Conservation (phyloP, 2,797 vertebrate species). For the Nyctibius grandis region DNA sequence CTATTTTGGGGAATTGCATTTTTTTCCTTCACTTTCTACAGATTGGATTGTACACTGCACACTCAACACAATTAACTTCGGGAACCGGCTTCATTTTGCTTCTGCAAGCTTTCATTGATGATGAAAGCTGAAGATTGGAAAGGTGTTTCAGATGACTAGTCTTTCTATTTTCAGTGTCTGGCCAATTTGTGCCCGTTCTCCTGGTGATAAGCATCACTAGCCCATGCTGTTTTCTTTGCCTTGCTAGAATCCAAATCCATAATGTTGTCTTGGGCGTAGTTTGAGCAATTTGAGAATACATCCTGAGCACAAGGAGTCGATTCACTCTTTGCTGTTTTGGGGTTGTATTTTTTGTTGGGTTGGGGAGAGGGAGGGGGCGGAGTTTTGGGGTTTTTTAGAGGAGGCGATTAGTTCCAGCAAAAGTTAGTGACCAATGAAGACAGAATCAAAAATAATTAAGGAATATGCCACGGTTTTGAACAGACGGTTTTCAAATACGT, state of each 20-base stretch:
- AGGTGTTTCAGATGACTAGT: neutral
- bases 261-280: neutral
- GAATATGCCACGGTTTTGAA: neutral
- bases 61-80: neutral
- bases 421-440: neutral
- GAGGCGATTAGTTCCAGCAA: neutral
- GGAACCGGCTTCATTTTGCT: neutral
- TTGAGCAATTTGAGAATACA: neutral
- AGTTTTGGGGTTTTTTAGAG: neutral
- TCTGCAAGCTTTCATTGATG: neutral
- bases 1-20: neutral
- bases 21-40: neutral
- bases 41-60: neutral
- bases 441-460: neutral
- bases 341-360: accelerated
- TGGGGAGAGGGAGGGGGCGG: accelerated
- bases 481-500: neutral
- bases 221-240: neutral
- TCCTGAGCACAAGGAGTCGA: neutral
- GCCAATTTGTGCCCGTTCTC: neutral
- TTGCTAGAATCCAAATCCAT: neutral
- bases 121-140: neutral
- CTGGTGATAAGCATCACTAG: neutral
- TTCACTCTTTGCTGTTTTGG: neutral
- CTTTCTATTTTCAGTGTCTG: neutral